phyloP scores from a whole-genome alignment of 1,140 invertebrate species.

The Megalonaias nervosa region DNA sequence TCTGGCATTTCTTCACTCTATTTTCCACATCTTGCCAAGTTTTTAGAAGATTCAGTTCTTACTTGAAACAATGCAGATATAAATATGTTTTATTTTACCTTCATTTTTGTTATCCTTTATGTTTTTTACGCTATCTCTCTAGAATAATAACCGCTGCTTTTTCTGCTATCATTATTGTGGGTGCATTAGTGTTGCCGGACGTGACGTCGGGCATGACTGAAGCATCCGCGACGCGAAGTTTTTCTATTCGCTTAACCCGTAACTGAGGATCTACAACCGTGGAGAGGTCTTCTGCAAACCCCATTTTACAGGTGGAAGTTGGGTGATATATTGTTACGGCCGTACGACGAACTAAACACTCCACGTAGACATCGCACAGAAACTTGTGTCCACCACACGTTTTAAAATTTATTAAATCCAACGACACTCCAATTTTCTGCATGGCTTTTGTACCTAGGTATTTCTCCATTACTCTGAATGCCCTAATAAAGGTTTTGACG shows the following conservation, averaged over 20 bases:
- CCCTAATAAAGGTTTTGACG: slow-evolving; percentile 44
- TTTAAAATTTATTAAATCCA: slow-evolving; percentile 29
- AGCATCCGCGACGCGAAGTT: slow-evolving; percentile 51
- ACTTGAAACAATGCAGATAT: too few species aligned
- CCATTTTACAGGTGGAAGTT: slow-evolving; percentile 94
- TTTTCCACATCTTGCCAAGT: too few species aligned
- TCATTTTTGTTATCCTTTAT: too few species aligned
- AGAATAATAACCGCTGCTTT: slow-evolving; percentile 85
- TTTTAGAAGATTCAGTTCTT: too few species aligned
- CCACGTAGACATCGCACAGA: slow-evolving; percentile 61
- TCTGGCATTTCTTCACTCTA: too few species aligned
- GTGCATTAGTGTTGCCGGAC: slow-evolving; percentile 84
- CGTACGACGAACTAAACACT: slow-evolving; percentile 61
- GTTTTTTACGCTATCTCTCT: not conserved
- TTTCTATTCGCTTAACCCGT: slow-evolving; percentile 51
- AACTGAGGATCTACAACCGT: slow-evolving; percentile 89
- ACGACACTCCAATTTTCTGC: slow-evolving; percentile 33
- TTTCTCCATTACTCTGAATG: slow-evolving; percentile 37
- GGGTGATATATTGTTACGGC: slow-evolving; percentile 86
- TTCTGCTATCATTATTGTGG: slow-evolving; percentile 88
- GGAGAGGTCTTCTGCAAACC: slow-evolving; percentile 84
- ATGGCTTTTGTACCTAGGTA: slow-evolving; percentile 35
- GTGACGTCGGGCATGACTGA: slow-evolving; percentile 53
- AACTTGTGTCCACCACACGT: slow-evolving; percentile 33
- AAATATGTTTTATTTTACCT: too few species aligned